Conservation (phyloP, 2,797 vertebrate species). For the Pipistrellus pygmaeus region DNA sequence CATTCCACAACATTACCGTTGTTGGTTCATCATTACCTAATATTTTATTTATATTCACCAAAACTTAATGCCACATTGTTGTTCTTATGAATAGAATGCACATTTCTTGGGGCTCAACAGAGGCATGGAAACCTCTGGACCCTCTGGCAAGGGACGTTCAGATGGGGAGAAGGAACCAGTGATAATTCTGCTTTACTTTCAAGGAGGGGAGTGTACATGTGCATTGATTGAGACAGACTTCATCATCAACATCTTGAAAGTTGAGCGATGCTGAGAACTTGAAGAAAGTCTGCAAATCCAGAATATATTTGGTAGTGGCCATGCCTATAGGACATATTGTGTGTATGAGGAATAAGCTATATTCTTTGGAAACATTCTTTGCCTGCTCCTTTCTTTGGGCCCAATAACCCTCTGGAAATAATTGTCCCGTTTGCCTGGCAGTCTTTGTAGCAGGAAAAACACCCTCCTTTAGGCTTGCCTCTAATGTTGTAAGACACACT, state of each 20-base stretch:
- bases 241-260: conserved; percentile 16
- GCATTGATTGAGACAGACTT: background rate
- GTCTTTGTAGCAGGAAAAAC: background rate
- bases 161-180: background rate
- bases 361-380: background rate
- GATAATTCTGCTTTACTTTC: conserved; percentile 35
- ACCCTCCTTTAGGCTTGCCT: background rate
- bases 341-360: background rate
- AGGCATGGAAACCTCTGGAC: conserved; percentile 23
- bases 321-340: background rate
- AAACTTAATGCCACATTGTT: conserved; percentile 59
- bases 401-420: background rate
- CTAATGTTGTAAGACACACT: background rate
- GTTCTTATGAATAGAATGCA: conserved; percentile 70
- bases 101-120: conserved; percentile 14
- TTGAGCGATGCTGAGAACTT: background rate
- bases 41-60: conserved; percentile 75
- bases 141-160: background rate
- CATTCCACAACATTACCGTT: conserved; percentile 52
- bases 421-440: background rate
- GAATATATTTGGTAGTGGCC: background rate
- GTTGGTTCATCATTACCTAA: conserved; percentile 73
- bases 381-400: background rate
- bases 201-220: background rate
- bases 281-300: conserved; percentile 41